phyloP scores from a whole-genome alignment of 2,888 invertebrate genomes.

The Cerastis leucographa region DNA sequence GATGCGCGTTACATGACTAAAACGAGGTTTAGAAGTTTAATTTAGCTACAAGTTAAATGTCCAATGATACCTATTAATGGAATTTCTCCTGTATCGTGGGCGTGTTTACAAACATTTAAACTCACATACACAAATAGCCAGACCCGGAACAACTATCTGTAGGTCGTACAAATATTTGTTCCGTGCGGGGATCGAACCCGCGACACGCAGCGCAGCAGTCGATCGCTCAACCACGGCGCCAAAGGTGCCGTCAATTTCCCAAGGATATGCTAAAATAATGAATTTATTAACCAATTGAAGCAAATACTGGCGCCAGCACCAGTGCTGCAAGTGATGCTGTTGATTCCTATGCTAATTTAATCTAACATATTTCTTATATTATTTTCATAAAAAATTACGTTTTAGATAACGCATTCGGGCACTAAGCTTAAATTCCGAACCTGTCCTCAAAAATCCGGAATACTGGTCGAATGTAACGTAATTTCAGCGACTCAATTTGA shows the following conservation, averaged over 20 bases:
- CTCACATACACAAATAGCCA: no score
- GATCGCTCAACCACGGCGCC: no score
- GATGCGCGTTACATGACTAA: constrained; percentile 5
- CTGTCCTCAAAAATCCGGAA: not conserved
- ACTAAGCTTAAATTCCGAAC: no score
- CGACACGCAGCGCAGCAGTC: no score
- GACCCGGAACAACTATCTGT: no score
- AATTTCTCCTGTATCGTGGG: no score
- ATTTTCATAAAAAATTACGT: not conserved
- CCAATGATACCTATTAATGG: not conserved
- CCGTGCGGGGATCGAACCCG: no score
- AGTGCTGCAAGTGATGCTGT: not conserved
- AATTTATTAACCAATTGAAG: not conserved
- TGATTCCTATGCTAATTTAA: not conserved
- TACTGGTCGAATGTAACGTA: not conserved
- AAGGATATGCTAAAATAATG: no score
- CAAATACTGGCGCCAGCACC: not conserved
- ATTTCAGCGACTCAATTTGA: not conserved
- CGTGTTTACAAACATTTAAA: no score
- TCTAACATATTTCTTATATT: not conserved
- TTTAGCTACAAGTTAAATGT: not conserved
- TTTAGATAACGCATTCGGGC: not conserved
- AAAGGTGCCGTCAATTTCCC: no score
- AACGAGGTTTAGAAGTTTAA: not conserved
- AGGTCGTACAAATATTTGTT: no score